These are phyloP conservation scores for Desmodus rotundus DNA, from an alignment of 2,113 vertebrate genomes.

Conservation along the genomic window DNA sequence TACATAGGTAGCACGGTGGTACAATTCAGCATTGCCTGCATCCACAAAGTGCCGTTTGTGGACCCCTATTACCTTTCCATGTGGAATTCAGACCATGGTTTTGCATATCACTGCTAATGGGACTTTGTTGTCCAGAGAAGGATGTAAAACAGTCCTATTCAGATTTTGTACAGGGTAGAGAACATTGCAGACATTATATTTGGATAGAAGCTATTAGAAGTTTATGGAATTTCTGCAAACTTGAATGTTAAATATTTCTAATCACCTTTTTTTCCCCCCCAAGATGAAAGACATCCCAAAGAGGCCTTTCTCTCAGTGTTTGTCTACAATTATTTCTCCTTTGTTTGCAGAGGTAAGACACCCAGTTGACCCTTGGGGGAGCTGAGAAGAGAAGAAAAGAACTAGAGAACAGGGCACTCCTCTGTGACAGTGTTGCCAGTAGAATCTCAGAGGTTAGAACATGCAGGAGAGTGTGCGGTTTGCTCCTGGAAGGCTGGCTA, in stretches of 20 bases:
- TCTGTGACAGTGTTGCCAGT: rapidly evolving
- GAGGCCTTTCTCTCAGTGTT: constrained; percentile 91
- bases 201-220: not conserved
- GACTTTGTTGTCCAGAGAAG: not conserved
- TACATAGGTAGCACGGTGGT: rapidly evolving
- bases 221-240: too few relatives aligned
- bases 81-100: rapidly evolving
- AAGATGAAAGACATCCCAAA: constrained; percentile 87
- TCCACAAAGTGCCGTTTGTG: rapidly evolving
- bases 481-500: rapidly evolving
- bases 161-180: rapidly evolving
- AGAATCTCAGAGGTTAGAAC: not conserved
- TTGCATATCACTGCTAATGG: not conserved
- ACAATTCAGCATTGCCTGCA: rapidly evolving
- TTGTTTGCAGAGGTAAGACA: constrained; percentile 92
- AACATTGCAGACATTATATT: not conserved
- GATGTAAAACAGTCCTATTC: rapidly evolving
- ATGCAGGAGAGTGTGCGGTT: rapidly evolving
- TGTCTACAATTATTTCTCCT: constrained; percentile 93
- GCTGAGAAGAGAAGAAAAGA: rapidly evolving
- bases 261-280: constrained; percentile 14
- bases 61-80: rapidly evolving
- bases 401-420: rapidly evolving
- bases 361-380: not conserved
- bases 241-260: not conserved